These are phyloP conservation scores for Ctenochaetus hawaiiensis DNA, from an alignment of 2,797 vertebrate genomes.

Conservation along the genomic window DNA sequence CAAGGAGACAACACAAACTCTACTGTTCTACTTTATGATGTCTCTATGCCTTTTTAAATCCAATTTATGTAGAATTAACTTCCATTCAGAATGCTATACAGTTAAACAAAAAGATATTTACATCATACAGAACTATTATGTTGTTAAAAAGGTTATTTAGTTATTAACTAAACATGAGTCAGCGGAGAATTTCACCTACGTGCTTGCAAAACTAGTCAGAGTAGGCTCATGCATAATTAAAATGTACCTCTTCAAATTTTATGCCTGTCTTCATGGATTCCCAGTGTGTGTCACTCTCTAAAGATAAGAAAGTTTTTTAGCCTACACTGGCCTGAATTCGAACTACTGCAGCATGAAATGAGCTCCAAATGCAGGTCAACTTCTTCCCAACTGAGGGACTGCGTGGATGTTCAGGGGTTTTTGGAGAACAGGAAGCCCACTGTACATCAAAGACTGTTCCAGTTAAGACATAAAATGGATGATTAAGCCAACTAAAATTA, in stretches of 20 bases:
- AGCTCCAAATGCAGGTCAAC: constrained; percentile 60
- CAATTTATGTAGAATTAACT: not conserved
- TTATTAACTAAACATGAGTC: not conserved
- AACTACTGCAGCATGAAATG: constrained; percentile 20
- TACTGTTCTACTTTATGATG: constrained; percentile 29
- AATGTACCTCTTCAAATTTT: constrained; percentile 5
- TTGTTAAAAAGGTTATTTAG: not conserved
- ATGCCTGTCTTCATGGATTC: constrained; percentile 16
- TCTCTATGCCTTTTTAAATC: constrained; percentile 29
- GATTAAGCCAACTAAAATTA: constrained; percentile 73
- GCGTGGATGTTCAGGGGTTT: constrained; percentile 35
- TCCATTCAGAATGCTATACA: not conserved
- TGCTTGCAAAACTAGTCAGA: not conserved
- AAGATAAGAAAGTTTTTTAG: constrained; percentile 17
- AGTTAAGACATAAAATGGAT: constrained; percentile 58
- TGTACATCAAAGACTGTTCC: constrained; percentile 47
- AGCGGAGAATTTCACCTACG: constrained; percentile 20
- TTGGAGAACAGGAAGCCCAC: constrained; percentile 40
- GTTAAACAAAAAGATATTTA: not conserved
- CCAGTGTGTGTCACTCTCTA: constrained; percentile 10
- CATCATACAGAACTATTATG: not conserved
- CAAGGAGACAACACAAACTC: constrained; percentile 14
- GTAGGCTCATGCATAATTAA: constrained; percentile 18
- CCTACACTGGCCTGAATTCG: constrained; percentile 22
- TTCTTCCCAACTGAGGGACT: constrained; percentile 41